Evolutionary conservation across 2,888 invertebrate species (phyloP), one percentile per base, ranked within the genome.

Genomic region (Tachystola acroxantha): DNA sequence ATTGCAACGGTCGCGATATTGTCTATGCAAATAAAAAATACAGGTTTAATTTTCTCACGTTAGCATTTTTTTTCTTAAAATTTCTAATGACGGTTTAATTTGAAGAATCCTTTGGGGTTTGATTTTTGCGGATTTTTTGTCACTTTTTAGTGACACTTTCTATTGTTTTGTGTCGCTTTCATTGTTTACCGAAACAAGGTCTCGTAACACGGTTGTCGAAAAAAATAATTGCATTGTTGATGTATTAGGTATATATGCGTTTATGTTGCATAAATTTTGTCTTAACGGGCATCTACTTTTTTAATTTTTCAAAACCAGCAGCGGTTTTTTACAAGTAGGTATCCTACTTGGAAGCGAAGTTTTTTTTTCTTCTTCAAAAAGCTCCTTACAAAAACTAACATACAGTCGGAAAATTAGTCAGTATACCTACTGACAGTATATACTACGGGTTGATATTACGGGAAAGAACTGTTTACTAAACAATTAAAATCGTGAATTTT

Each of bases 21-120:
- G 61, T 68, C n/a, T n/a, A 40, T 51, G 44, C 39, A 53, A 24
- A 24, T 2, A 66, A 72, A 77, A 79, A 77, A 65, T 44, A 37
- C 40, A 45, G 53, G 52, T 72, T 78, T 86, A 84, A 86, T 86
- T 79, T 84, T 86, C 86, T 82, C 85, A 85, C 85, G 84, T 86
- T 82, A 82, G 69, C 70, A 50, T 54, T 33, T 32, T 32, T 30
- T 33, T 40, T 41, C 34, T 48, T 62, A 58, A 79, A 75, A 70
- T 73, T 75, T 82, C 67, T 84, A 86, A 86, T 77, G 82, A 79
- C 63, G 75, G 65, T 86, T 86, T 85, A 86, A 86, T 86, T 86
- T 86, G 85, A 77, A 85, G 84, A 76, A 70, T 78, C 67, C 85
- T 86, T 78, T 82, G 84, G 85, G 85, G 86, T 85, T 86, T 86